A percentile compares a stretch with the other conserved stretches of the same genome.
Conservation (phyloP, 2,797 vertebrate species). For the Cyclura pinguis region DNA sequence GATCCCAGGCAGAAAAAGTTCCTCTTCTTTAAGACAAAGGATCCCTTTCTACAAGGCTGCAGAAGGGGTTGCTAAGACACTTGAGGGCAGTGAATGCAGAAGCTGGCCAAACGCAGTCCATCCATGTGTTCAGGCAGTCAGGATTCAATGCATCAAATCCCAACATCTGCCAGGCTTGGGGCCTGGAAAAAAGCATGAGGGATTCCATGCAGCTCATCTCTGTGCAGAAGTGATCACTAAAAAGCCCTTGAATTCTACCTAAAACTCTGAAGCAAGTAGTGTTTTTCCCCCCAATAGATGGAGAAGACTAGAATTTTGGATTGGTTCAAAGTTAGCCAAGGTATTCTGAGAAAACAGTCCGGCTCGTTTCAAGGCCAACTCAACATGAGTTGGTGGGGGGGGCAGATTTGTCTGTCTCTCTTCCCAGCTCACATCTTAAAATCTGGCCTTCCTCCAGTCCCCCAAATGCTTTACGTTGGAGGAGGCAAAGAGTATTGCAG, state of each 20-base stretch:
- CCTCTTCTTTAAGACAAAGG: not conserved
- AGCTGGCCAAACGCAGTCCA: not conserved
- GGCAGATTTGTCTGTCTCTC: not conserved
- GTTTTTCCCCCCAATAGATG: not conserved
- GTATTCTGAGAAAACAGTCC: not conserved
- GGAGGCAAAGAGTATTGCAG: not conserved
- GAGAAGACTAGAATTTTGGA: no score
- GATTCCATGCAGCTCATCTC: no score
- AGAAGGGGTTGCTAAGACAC: not conserved
- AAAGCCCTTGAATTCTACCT: not conserved
- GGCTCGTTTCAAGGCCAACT: not conserved
- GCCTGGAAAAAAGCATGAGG: no score
- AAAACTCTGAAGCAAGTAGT: not conserved
- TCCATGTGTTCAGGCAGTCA: not conserved
- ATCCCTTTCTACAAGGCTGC: not conserved
- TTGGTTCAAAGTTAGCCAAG: not conserved
- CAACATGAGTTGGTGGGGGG: not conserved
- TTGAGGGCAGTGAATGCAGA: not conserved
- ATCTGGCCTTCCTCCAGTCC: not conserved
- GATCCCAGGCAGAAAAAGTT: not conserved
- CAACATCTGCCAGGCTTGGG: not conserved
- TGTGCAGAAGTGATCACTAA: no score
- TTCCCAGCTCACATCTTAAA: not conserved
- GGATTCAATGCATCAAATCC: not conserved
- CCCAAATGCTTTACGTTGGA: no score